Conservation (phyloP, 2,888 invertebrate genomes). For the Cynaeus angustus region DNA sequence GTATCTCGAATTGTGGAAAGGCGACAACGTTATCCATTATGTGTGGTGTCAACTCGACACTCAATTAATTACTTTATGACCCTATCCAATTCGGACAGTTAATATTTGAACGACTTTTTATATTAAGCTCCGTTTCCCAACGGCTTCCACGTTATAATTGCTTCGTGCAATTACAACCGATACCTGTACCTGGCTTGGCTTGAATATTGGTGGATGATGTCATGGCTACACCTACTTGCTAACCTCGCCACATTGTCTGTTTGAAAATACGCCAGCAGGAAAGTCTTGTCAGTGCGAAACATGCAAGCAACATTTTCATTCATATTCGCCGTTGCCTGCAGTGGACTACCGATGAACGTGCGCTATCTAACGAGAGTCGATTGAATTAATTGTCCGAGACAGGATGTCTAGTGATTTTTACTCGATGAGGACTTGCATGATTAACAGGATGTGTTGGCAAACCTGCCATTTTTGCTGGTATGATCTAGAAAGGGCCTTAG, state of each 20-base stretch:
- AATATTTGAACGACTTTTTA: conserved; percentile 19
- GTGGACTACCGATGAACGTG: conserved; percentile 37
- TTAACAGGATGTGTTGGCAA: conserved; percentile 34
- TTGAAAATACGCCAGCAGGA: conserved; percentile 38
- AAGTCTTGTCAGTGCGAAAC: conserved; percentile 39
- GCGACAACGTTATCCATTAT: no score
- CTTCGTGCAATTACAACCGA: conserved; percentile 1
- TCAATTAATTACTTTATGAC: conserved; percentile 40
- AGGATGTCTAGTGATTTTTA: conserved; percentile 45
- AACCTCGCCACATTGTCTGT: conserved; percentile 50
- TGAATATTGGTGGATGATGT: conserved; percentile 47
- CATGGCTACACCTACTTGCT: conserved; percentile 50
- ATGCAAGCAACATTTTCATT: conserved; percentile 34
- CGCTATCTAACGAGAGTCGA: conserved; percentile 43
- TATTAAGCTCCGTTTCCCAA: no score
- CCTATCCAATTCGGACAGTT: conserved; percentile 17
- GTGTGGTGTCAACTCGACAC: conserved; percentile 20
- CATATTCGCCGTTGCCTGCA: conserved; percentile 36
- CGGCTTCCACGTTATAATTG: no score
- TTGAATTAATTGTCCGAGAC: conserved; percentile 42
- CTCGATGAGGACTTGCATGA: conserved; percentile 34
- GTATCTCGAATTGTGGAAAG: no score
- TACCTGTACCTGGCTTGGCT: conserved; percentile 40
- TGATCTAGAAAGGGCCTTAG: background rate
- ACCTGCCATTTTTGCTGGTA: conserved; percentile 21